Evolutionary conservation across 2,113 vertebrate genomes (phyloP), one percentile per base, ranked within the genome.

Genomic region (Pachycephala philippinensis): DNA sequence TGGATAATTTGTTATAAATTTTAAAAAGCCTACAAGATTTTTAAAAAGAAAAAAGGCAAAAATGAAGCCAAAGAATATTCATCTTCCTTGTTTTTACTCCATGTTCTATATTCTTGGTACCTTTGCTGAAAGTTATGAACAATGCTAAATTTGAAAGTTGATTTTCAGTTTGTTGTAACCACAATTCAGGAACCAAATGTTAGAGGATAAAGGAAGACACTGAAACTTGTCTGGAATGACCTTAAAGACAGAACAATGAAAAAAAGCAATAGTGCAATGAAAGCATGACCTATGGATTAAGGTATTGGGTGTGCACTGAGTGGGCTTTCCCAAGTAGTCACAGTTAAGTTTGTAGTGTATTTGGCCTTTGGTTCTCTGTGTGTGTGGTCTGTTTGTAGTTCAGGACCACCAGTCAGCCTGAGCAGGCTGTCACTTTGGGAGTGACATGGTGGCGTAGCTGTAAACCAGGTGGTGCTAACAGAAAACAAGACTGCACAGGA

Each of bases 401-500:
- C 77, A 66, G 39, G 39, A 66, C 47, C 44, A 79, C 24, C 37
- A 69, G 42, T 28, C 84, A 79, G 53, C 49, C 52, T 28, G 33
- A 74, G 65, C 56, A 75, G 50, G 45, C 23, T 60, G 78, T 87
- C 81, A 52, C 44, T 60, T 93, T 7, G 79, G 59, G 45, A 78
- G 37, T 5, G 64, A 59, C 52, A 8, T 7, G 33, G 49, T 57
- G 26, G 57, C 9, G 1, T 61, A 53, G 59, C 83, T 81, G 92
- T 93, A 89, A 90, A 92, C 37, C 71, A 89, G 68, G 76, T 77
- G 83, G 39, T 77, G 39, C 39, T 80, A 89, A 65, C 71, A 92
- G 79, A 90, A 88, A 92, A 23, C 26, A 86, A 95, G 70, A 80
- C 66, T 83, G 71, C 71, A 86, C 59, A 76, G 76, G 94, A 92